Conservation (phyloP, 1,140 invertebrate species). For the Drepana arcuata region DNA sequence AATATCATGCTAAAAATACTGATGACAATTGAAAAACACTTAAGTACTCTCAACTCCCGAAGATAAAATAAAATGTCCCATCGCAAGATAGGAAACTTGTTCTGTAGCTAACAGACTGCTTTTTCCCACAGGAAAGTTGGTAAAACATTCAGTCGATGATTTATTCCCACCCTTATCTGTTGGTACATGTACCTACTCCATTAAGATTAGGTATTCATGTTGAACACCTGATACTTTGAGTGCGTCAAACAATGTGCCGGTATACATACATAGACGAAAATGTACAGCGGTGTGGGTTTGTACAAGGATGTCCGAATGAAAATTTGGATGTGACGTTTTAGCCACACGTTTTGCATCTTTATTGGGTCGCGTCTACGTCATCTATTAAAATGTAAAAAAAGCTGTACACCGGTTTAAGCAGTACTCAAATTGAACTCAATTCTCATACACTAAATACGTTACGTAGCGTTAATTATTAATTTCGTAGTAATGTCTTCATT, state of each 20-base stretch:
- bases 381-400: no score
- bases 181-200: conserved; percentile 37
- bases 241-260: conserved; percentile 25
- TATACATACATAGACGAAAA: background rate
- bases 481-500: no score
- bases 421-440: no score
- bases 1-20: no score
- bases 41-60: no score
- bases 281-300: background rate
- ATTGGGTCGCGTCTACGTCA: no score
- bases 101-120: conserved; percentile 29
- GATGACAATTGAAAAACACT: no score
- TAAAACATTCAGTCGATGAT: conserved; percentile 52
- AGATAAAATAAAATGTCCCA: background rate
- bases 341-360: no score
- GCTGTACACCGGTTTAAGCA: no score
- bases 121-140: conserved; percentile 53
- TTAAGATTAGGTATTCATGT: conserved; percentile 66
- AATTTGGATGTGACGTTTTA: no score
- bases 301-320: background rate
- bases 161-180: conserved; percentile 49
- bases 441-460: no score
- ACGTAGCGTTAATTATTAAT: no score
- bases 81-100: conserved; percentile 14
- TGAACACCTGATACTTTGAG: conserved; percentile 61